phyloP scores from a whole-genome alignment of 2,113 vertebrate species.

The Hippocampus comes region DNA sequence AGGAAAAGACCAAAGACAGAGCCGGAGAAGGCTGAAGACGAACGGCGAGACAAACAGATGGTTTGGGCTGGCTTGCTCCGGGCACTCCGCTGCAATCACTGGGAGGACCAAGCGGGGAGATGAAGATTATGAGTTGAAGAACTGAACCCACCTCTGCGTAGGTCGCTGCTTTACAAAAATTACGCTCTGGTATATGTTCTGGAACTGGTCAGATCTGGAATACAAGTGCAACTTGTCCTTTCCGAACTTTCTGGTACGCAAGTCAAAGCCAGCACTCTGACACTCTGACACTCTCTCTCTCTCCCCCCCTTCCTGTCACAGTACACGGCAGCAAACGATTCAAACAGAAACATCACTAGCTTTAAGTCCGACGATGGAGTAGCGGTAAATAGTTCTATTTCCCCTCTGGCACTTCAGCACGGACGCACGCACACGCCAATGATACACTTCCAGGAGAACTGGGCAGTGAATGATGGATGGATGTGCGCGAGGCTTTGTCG shows the following conservation, averaged over 20 bases:
- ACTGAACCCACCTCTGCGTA: slow-evolving; percentile 57
- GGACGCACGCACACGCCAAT: slow-evolving; percentile 13
- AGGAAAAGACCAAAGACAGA: slow-evolving; percentile 12
- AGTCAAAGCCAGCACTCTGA: too few species aligned
- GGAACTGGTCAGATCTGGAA: not conserved
- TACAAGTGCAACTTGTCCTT: not conserved
- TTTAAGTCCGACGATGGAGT: slow-evolving; percentile 17
- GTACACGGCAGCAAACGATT: not conserved
- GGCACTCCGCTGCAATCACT: slow-evolving; percentile 57
- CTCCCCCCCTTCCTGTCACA: not conserved
- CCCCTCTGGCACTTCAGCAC: slow-evolving; percentile 1
- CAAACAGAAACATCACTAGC: slow-evolving; percentile 8
- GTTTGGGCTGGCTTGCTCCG: slow-evolving; percentile 62
- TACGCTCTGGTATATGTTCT: not conserved
- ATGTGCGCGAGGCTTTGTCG: slow-evolving; percentile 32
- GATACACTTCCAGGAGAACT: slow-evolving; percentile 27
- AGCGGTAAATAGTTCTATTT: slow-evolving; percentile 10
- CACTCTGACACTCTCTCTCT: too few species aligned
- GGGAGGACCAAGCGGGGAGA: slow-evolving; percentile 35
- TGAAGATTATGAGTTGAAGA: slow-evolving; percentile 39
- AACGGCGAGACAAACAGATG: slow-evolving; percentile 70
- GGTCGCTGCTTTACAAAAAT: slow-evolving; percentile 12
- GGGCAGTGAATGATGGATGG: slow-evolving; percentile 53
- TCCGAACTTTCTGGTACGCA: not conserved
- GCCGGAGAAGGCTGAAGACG: slow-evolving; percentile 19